A percentile compares a stretch with the other conserved stretches of the same genome.
These are phyloP conservation scores for Smittia sp. DNA, from an alignment of 2,888 invertebrate species.

Conservation along the genomic window DNA sequence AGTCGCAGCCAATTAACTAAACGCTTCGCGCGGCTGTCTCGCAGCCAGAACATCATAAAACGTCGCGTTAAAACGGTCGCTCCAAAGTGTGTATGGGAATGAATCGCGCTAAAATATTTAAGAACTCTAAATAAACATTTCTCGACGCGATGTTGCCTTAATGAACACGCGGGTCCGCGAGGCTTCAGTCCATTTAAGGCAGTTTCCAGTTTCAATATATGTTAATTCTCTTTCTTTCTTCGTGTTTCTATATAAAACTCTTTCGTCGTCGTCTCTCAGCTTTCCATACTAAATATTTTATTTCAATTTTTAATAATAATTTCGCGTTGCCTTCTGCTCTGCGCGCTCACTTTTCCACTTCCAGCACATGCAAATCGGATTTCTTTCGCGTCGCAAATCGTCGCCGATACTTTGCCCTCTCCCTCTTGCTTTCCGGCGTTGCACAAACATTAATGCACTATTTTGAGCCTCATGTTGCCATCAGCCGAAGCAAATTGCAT, in stretches of 20 bases:
- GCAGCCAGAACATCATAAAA: not conserved
- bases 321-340: not conserved
- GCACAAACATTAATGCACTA: not conserved
- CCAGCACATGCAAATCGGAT: slow-evolving; percentile 29
- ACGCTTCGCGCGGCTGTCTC: not conserved
- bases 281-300: slow-evolving; percentile 29
- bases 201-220: slow-evolving; percentile 38
- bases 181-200: slow-evolving; percentile 37
- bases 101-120: slow-evolving; percentile 16
- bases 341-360: not conserved
- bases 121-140: not conserved
- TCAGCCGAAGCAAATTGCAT: not conserved
- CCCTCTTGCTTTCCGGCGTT: slow-evolving; percentile 8
- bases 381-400: slow-evolving; percentile 8
- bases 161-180: not conserved
- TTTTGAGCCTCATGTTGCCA: not conserved
- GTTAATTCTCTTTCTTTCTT: slow-evolving; percentile 37
- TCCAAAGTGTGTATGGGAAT: not conserved
- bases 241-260: slow-evolving; percentile 13
- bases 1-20: slow-evolving; percentile 8
- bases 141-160: not conserved
- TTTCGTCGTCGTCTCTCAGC: slow-evolving; percentile 6
- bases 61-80: not conserved
- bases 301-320: slow-evolving; percentile 36
- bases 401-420: not conserved